Conservation (phyloP, 2,113 vertebrate species). For the Erpornis zantholeuca region DNA sequence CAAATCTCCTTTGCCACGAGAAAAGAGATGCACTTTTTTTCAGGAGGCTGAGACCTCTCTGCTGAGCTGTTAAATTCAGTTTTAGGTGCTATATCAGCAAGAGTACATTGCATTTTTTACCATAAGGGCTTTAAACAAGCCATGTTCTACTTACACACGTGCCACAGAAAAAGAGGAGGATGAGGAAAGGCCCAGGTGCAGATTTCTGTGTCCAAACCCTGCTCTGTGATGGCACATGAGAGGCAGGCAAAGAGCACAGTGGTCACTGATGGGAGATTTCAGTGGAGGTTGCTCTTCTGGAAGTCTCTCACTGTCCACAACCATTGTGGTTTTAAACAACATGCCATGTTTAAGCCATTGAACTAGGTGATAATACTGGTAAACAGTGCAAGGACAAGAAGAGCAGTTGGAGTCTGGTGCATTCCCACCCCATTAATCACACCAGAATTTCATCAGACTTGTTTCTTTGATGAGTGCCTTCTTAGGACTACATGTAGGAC, state of each 20-base stretch:
- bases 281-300: not conserved
- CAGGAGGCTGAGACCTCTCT: not conserved
- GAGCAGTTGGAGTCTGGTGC: not conserved
- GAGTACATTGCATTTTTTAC: not conserved
- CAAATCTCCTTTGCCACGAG: not conserved
- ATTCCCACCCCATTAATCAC: not conserved
- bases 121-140: not conserved
- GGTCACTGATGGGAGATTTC: not conserved
- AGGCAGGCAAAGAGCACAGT: not conserved
- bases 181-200: not conserved
- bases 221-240: fast-evolving
- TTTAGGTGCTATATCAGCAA: not conserved
- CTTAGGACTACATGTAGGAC: not conserved
- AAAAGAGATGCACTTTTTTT: not conserved
- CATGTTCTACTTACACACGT: not conserved
- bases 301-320: not conserved
- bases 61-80: not conserved
- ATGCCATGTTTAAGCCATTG: not conserved
- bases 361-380: not conserved
- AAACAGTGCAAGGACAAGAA: not conserved
- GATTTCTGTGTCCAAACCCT: not conserved
- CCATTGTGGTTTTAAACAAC: not conserved
- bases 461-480: not conserved
- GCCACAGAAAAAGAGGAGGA: not conserved
- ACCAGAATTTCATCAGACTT: not conserved